These are phyloP conservation scores for Noctua pronuba DNA, from an alignment of 2,888 invertebrate species.

Conservation along the genomic window DNA sequence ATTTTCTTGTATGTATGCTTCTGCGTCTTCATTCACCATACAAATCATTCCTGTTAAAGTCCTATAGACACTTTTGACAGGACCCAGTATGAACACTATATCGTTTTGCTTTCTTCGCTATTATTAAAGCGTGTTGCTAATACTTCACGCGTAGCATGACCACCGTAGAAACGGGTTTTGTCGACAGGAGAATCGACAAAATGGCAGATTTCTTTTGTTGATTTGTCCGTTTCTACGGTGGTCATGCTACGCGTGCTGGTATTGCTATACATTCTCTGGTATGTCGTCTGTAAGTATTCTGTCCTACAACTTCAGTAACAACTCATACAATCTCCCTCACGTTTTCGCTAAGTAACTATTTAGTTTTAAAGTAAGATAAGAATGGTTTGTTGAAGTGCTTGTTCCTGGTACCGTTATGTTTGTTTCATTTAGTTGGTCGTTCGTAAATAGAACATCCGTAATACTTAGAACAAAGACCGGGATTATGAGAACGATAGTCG, in stretches of 20 bases:
- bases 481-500: slow-evolving; percentile 41
- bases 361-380: slow-evolving; percentile 82
- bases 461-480: slow-evolving; percentile 54
- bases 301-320: slow-evolving; percentile 64
- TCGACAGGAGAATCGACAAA: too few species aligned
- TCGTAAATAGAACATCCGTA: slow-evolving; percentile 62
- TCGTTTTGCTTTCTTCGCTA: not conserved
- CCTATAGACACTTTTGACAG: too few species aligned
- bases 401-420: slow-evolving; percentile 69
- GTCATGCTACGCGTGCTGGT: too few species aligned
- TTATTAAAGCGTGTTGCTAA: not conserved
- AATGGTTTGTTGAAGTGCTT: slow-evolving; percentile 75
- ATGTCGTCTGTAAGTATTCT: slow-evolving; percentile 29
- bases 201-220: too few species aligned
- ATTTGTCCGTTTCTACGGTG: too few species aligned
- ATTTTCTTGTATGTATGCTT: not conserved
- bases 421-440: slow-evolving; percentile 70
- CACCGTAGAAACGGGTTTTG: too few species aligned
- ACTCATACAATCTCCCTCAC: slow-evolving; percentile 79
- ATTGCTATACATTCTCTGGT: not conserved
- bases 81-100: not conserved
- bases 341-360: slow-evolving; percentile 83
- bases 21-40: not conserved
- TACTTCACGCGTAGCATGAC: too few species aligned
- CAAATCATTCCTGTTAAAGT: not conserved